Percentiles rank a stretch among this genome's conserved stretches.
Conservation (phyloP, 2,797 vertebrate genomes). For the Lepus oiostolus region DNA sequence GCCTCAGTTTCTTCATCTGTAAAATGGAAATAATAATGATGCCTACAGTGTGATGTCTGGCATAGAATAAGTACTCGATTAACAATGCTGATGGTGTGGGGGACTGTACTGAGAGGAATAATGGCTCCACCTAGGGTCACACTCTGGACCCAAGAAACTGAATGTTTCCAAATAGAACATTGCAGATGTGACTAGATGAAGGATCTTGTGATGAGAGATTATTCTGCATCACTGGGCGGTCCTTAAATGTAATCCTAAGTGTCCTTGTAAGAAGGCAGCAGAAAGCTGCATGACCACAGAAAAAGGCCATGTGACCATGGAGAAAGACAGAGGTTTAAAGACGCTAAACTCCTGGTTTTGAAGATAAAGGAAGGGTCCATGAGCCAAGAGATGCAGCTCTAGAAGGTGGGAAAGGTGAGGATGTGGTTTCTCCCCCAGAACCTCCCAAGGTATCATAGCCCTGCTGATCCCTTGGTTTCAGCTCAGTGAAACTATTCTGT, state of each 20-base stretch:
- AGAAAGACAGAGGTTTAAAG: background rate
- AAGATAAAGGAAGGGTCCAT: background rate
- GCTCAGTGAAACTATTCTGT: background rate
- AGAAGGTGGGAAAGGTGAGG: background rate
- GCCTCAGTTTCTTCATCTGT: background rate
- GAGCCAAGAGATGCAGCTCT: background rate
- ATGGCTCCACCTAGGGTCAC: background rate
- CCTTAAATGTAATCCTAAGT: background rate
- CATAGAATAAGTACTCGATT: background rate
- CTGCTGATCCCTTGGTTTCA: background rate
- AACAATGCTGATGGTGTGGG: rapidly evolving
- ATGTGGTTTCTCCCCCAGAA: background rate
- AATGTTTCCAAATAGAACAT: background rate
- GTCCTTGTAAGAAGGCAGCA: background rate
- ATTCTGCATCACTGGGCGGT: background rate
- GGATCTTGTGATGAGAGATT: background rate
- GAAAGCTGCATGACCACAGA: background rate
- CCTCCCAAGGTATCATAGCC: background rate
- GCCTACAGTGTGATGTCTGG: background rate
- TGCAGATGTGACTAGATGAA: background rate
- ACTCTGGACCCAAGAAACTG: background rate
- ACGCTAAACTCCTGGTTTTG: background rate
- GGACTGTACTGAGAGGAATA: too few relatives aligned
- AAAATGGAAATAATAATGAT: background rate
- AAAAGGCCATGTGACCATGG: background rate